Percentiles rank a stretch among this genome's conserved stretches.
phyloP scores from a whole-genome alignment of 2,113 vertebrate genomes.

The Neodon shergylaensis region DNA sequence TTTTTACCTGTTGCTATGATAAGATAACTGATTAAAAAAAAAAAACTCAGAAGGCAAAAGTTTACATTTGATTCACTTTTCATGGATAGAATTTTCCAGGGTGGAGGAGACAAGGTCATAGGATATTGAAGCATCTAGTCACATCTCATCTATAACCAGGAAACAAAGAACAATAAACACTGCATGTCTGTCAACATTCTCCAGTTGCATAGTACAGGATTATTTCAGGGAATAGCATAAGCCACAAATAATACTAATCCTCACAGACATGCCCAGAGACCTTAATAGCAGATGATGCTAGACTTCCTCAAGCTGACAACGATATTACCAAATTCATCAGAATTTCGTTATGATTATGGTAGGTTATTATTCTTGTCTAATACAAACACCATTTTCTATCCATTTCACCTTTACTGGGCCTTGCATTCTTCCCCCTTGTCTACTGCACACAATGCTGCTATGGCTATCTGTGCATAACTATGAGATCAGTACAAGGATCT shows the following conservation, averaged over 20 bases:
- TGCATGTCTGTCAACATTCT: background rate
- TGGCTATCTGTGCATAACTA: background rate
- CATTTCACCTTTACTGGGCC: background rate
- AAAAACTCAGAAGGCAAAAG: background rate
- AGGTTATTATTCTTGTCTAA: background rate
- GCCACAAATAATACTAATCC: background rate
- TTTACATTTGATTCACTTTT: background rate
- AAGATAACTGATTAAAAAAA: background rate
- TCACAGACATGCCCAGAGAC: background rate
- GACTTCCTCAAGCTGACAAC: background rate
- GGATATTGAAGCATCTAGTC: background rate
- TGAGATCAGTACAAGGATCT: background rate
- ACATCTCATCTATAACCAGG: background rate
- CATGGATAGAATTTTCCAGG: too few relatives aligned
- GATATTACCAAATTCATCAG: background rate
- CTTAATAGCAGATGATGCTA: background rate
- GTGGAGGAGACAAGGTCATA: background rate
- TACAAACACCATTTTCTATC: background rate
- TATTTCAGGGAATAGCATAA: background rate
- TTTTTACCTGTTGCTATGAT: background rate
- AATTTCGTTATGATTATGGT: background rate
- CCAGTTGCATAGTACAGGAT: background rate
- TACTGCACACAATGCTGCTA: background rate
- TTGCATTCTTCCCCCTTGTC: background rate
- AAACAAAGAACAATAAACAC: background rate